A percentile compares a stretch with the other conserved stretches of the same genome.
phyloP scores from a whole-genome alignment of 1,140 invertebrate species.

The Leucophenga varia region DNA sequence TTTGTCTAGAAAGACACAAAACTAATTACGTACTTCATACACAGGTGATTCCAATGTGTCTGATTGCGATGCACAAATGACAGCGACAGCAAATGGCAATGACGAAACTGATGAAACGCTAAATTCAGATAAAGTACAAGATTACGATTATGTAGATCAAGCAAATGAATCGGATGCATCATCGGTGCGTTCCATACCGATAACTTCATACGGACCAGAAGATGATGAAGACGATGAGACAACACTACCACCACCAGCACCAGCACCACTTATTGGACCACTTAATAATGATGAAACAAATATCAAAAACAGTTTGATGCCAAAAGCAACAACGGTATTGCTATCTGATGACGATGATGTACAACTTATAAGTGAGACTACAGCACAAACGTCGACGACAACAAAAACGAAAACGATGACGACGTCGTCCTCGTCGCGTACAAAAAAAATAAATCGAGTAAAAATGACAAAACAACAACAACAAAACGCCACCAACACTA shows the following conservation, averaged over 20 bases:
- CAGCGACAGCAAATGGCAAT: too few species aligned
- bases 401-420: background rate
- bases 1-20: too few species aligned
- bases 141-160: background rate
- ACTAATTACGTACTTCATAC: too few species aligned
- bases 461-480: too few species aligned
- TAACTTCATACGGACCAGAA: constrained; percentile 50
- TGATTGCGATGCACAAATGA: too few species aligned
- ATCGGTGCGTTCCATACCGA: constrained; percentile 50
- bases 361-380: constrained; percentile 28
- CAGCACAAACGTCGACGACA: constrained; percentile 12
- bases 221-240: constrained; percentile 33
- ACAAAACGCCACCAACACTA: too few species aligned
- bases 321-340: constrained; percentile 20
- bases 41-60: too few species aligned
- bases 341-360: constrained; percentile 50
- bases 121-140: background rate
- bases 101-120: too few species aligned
- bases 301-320: background rate
- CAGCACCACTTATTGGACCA: background rate
- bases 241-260: background rate
- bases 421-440: too few species aligned
- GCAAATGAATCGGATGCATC: constrained; percentile 34
- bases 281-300: background rate
- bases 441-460: too few species aligned